Base-by-base conservation (phyloP, 2,888 invertebrate species). In the Bellardia pandia region DNA sequence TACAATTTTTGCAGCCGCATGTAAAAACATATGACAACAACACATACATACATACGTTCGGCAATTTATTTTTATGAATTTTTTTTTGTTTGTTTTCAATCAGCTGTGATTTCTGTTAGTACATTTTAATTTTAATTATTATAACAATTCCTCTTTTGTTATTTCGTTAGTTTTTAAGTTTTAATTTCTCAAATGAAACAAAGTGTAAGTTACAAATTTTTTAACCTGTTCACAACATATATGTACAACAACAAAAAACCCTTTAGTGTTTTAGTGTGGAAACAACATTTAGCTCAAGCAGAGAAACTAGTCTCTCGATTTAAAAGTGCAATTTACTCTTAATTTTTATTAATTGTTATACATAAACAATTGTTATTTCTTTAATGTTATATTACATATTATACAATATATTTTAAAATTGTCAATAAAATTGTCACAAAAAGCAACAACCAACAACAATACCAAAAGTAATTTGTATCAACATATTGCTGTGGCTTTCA, bases 1-100 rank as follows among this genome's bases (percentile, higher is more conserved):
- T 98, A 98, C 92, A 96, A 95, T 23, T 98, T 98, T 92, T 94
- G 94, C 89, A 92, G 91, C 90, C 92, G 93, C 89, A 91, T 93
- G 58, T 93, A 93, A 91, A 86, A 30, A 45, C 40, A 30, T 69
- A 60, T 14, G 30, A 58, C 58, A 1, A 62, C 58, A 45, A 58
- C 37, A 78, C 60, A 48, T 53, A 45, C 60, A 48, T 53, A 45
- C 78, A 40, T 40, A 16, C 42, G 11, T 45, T 72, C 37, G 71
- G 53, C 64, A 77, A 81, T 64, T 66, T 62, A 51, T 66, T 80
- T 68, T 56, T 37, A 56, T 37, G 60, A 30, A n/a, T n/a, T 51
- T 66, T 40, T 66, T 60, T 71, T 37, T 33, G 87, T 90, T 89
- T 88, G 90, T 88, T 86, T 88, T 78, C n/a, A 72, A 77, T 69